Evolutionary conservation across 2,113 vertebrate species (phyloP).

Genomic region (Burhinus bistriatus): DNA sequence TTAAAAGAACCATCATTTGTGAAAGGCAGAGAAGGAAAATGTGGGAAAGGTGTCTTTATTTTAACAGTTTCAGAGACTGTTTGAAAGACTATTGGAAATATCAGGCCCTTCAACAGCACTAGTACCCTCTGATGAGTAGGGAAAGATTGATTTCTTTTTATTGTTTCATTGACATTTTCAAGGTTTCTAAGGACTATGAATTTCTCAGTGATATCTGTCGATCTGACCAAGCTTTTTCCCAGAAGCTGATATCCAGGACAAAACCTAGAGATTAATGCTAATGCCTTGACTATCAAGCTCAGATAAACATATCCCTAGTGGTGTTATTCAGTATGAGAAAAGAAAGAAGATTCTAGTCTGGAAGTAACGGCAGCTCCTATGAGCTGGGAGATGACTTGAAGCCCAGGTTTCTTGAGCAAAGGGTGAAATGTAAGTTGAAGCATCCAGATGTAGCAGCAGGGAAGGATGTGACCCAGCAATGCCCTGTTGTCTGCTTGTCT

Average conservation of each 20-base stretch:
- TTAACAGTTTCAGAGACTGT: neutral
- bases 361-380: neutral
- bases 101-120: neutral
- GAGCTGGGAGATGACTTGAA: neutral
- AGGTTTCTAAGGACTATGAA: neutral
- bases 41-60: constrained; percentile 27
- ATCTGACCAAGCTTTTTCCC: neutral
- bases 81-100: neutral
- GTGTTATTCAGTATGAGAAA: neutral
- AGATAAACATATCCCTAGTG: neutral
- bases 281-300: neutral
- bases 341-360: neutral
- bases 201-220: neutral
- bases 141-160: neutral
- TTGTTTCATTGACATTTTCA: neutral
- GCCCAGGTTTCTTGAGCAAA: neutral
- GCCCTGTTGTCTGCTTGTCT: neutral
- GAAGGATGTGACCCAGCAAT: neutral
- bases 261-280: neutral
- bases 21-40: constrained; percentile 26
- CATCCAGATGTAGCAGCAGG: neutral
- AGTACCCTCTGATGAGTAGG: neutral
- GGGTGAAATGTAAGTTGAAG: neutral
- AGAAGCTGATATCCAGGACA: neutral
- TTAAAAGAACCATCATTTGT: constrained; percentile 33